Base-by-base conservation (phyloP, 2,888 invertebrate genomes). In the Flexamia atlantica region DNA sequence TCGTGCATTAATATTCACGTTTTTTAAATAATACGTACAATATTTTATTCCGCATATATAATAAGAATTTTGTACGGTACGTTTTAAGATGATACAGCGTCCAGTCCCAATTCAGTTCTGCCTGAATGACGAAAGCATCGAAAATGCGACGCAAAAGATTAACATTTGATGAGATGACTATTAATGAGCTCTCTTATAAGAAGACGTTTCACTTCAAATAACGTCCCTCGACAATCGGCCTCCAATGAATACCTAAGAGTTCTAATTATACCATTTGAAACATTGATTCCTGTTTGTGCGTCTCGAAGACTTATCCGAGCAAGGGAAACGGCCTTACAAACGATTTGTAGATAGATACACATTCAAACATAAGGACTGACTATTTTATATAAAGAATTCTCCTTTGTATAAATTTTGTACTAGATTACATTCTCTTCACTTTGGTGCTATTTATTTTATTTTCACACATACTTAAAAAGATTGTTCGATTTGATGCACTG, bases 181-280 rank as follows among this genome's bases (percentile, higher is more conserved):
- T 23, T 57, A 23, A 57, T 57, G 23, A 57, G 23, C 4, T 57
- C 9, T 57, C 57, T 57, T n/a, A 23, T 57, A 57, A 68, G 30
- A 17, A 23, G 32, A 30, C 28, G 68, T 30, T 68, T 68, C 4
- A 30, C 32, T 68, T 68, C 30, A 68, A 68, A 68, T 32, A 68
- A 68, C 68, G 30, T 68, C 25, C 32, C 68, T 68, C 30, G n/a
- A 70, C 70, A 70, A 70, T 70, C 40, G 70, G 40, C 32, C 28
- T 60, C 68, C 70, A 70, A 70, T 70, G 70, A 70, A 70, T 70
- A 23, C n/a, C 40, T 70, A 23, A 70, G 70, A 20, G 70, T 9
- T 40, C 70, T 36, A 70, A 70, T 70, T 70, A 40, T 2, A 14
- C 40, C 70, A 40, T 70, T 70, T 70, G 40, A 70, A 70, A 40